Percentiles rank a stretch among this genome's conserved stretches.
Evolutionary conservation across 2,113 vertebrate species (phyloP).

Genomic region (Neofelis nebulosa): DNA sequence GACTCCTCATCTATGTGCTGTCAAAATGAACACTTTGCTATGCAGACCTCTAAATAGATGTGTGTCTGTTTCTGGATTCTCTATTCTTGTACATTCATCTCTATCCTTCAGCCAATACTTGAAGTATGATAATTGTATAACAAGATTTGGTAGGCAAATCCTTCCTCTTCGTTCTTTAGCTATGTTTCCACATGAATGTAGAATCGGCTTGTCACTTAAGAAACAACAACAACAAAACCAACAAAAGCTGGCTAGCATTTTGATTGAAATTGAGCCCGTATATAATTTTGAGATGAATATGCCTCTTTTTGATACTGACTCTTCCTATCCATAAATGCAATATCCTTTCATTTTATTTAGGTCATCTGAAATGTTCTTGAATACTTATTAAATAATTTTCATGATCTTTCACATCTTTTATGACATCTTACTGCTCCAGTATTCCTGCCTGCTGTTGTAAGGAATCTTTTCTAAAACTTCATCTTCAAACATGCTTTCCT

Average conservation of each 20-base stretch:
- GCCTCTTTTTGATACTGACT: neutral
- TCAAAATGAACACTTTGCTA: no score
- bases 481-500: slow-evolving; percentile 4
- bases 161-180: neutral
- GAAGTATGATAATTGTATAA: neutral
- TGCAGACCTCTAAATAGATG: neutral
- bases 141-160: neutral
- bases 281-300: neutral
- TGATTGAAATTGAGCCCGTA: neutral
- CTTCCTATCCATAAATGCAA: neutral
- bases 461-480: neutral
- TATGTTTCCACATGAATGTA: neutral
- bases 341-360: neutral
- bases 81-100: neutral
- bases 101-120: neutral
- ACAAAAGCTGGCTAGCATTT: neutral
- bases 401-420: neutral
- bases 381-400: neutral
- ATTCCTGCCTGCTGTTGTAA: neutral
- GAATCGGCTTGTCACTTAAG: neutral
- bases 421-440: neutral
- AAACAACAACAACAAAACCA: neutral
- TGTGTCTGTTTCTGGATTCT: neutral
- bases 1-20: neutral
- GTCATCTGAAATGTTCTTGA: neutral